These are phyloP conservation scores for Cheilosia impressa DNA, from an alignment of 2,888 invertebrate species.

Conservation along the genomic window DNA sequence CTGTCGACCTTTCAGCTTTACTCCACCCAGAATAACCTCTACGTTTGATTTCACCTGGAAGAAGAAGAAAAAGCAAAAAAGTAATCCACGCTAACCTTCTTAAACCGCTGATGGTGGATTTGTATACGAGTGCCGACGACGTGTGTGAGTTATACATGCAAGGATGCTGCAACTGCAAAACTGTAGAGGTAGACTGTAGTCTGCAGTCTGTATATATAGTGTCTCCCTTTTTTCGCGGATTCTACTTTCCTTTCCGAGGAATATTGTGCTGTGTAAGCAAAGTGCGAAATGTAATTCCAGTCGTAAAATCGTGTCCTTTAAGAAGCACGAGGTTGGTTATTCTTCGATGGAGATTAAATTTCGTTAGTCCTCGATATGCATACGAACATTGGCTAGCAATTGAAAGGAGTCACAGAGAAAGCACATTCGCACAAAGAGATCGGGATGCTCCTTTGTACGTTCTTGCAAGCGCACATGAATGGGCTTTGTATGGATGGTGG, in stretches of 20 bases:
- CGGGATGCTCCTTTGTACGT: not conserved
- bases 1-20: slow-evolving; percentile 62
- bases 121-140: not conserved
- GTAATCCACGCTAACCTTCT: slow-evolving; percentile 1
- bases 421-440: not conserved
- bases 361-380: not conserved
- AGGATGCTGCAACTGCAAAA: slow-evolving; percentile 1
- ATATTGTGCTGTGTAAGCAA: not conserved
- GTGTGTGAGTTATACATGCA: not conserved
- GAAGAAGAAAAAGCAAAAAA: not conserved
- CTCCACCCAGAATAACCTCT: slow-evolving; percentile 26
- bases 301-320: not conserved
- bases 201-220: not conserved
- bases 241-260: not conserved
- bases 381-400: not conserved
- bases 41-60: slow-evolving; percentile 43
- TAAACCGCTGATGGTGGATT: slow-evolving; percentile 34
- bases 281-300: slow-evolving; percentile 9
- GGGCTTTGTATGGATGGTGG: not conserved
- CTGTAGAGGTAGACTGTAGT: not conserved
- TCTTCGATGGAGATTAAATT: slow-evolving; percentile 2
- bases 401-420: not conserved
- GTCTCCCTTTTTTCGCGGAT: not conserved
- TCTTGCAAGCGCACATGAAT: not conserved
- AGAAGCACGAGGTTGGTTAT: not conserved